Evolutionary conservation across 2,888 invertebrate genomes (phyloP), one percentile per base, ranked within the genome.

Genomic region (Gymnocheta viridis): DNA sequence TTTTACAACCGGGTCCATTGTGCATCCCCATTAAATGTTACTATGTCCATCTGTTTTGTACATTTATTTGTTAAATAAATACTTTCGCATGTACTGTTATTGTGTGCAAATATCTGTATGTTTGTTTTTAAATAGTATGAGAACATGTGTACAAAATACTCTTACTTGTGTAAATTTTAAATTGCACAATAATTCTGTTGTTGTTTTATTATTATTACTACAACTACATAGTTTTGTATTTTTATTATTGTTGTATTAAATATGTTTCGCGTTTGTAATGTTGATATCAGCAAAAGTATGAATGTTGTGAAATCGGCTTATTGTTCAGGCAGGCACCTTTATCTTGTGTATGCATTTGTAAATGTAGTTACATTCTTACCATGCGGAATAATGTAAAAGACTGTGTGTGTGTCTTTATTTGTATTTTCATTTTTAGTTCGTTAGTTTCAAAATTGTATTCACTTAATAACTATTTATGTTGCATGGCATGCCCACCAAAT

Each of bases 281-380:
- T 44, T 76, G 47, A 47, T 22, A 44, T 47, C n/a, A 62, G 17
- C 27, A 54, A 66, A 41, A 60, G 44, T 51, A 44, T 74, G 67
- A 69, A 74, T 51, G 76, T 58, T 67, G 51, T 67, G 35, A 70
- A 83, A 84, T 80, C 77, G 84, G 80, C 80, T 84, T 84, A 81
- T 72, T 72, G 56, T 32, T 77, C 38, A 56, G 62, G 72, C 38
- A 56, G 62, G 72, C 67, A 49, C 49, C 35, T 58, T 69, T 56
- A 44, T 4, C 10, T 47, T 58, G 5, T 12, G 7, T 22, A 24
- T 54, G 24, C 17, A 0, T 54, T 19, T 38, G n/a, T 24, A 2
- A 29, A 47, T 32, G 24, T 58, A 12, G 44, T 44, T n/a, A 44
- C 14, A 41, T 35, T 60, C 22, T 60, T 35, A 17, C 24, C 9